Evolutionary conservation across 1,140 invertebrate genomes (phyloP).

Genomic region (Drosophila melanica): DNA sequence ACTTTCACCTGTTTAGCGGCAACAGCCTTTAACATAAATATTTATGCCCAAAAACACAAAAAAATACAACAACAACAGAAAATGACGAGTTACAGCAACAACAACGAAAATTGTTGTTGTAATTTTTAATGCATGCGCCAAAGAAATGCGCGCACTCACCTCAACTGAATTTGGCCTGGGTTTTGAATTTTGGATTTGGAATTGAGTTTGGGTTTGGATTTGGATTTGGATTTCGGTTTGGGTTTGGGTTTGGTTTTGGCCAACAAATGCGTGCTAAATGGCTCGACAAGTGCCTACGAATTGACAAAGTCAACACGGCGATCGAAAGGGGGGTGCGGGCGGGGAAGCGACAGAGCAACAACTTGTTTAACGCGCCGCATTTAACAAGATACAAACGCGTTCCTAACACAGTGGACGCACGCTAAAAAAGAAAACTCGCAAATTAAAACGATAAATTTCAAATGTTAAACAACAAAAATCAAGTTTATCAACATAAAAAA

Average conservation of each 20-base stretch:
- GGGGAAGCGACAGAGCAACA: background rate
- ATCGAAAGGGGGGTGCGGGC: background rate
- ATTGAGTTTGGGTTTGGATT: conserved; percentile 10
- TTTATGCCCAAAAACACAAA: conserved; percentile 38
- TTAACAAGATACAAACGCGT: conserved; percentile 28
- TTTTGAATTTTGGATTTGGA: conserved; percentile 18
- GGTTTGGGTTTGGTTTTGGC: conserved; percentile 17
- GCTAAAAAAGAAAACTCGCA: too few relatives aligned
- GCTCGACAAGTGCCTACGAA: conserved; percentile 36
- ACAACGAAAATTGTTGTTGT: conserved; percentile 17
- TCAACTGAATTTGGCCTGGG: conserved; percentile 33
- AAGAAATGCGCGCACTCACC: conserved; percentile 17
- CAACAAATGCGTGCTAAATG: conserved; percentile 46
- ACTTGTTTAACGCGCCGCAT: conserved; percentile 27
- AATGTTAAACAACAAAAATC: too few relatives aligned
- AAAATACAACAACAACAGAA: conserved; percentile 4
- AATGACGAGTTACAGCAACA: conserved; percentile 1
- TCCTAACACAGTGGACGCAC: background rate
- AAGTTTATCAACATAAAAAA: too few relatives aligned
- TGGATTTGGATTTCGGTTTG: conserved; percentile 12
- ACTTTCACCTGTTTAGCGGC: conserved; percentile 55
- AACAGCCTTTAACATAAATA: conserved; percentile 53
- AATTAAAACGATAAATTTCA: too few relatives aligned
- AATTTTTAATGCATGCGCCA: conserved; percentile 27
- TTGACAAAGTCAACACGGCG: conserved; percentile 39